Evolutionary conservation across 1,140 invertebrate genomes (phyloP).

Genomic region (Batillaria attramentaria): DNA sequence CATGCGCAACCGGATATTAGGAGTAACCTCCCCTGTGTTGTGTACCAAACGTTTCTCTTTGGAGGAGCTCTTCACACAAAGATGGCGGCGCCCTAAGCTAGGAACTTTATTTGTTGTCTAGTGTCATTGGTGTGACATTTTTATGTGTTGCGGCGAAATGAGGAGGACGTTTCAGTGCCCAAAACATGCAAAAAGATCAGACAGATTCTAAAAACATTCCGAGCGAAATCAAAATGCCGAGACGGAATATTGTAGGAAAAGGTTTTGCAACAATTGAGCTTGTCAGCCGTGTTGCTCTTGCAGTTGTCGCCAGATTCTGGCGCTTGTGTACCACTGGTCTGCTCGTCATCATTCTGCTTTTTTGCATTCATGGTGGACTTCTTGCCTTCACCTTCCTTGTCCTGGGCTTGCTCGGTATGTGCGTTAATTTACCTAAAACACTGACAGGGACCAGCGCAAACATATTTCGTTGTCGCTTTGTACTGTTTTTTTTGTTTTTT

Average conservation of each 20-base stretch:
- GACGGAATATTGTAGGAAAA: constrained; percentile 42
- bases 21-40: no score
- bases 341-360: constrained; percentile 78
- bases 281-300: constrained; percentile 42
- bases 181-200: constrained; percentile 21
- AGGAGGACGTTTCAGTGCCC: background rate
- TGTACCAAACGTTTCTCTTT: no score
- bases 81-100: constrained; percentile 15
- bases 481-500: background rate
- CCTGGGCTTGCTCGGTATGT: constrained; percentile 74
- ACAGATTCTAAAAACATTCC: background rate
- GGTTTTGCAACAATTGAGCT: constrained; percentile 46
- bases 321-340: constrained; percentile 55
- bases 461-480: background rate
- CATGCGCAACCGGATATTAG: no score
- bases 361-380: constrained; percentile 86
- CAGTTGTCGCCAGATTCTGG: constrained; percentile 57
- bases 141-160: background rate
- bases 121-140: background rate
- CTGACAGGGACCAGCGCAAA: background rate
- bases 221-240: constrained; percentile 33
- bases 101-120: background rate
- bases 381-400: constrained; percentile 80
- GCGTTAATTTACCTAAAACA: background rate
- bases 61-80: constrained; percentile 27